These are phyloP conservation scores for Prinia subflava DNA, from an alignment of 2,113 vertebrate genomes.

Conservation along the genomic window DNA sequence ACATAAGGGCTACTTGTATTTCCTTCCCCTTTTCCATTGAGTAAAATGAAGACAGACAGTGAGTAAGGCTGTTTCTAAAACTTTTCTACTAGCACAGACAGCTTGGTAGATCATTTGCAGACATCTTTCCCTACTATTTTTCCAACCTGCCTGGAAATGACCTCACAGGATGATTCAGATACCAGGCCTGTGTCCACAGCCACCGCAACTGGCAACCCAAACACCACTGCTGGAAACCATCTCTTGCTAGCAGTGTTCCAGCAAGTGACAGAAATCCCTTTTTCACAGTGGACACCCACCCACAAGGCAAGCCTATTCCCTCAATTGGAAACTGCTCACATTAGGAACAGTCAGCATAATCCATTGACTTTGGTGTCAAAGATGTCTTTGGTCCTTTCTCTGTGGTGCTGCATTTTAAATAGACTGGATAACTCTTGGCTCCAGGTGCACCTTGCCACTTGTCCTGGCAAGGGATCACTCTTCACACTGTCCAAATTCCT, in stretches of 20 bases:
- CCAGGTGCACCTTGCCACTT: background rate
- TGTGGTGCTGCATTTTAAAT: background rate
- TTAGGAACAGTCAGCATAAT: background rate
- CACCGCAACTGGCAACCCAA: background rate
- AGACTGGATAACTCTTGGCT: background rate
- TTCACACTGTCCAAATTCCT: background rate
- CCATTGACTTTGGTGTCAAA: background rate
- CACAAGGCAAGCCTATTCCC: background rate
- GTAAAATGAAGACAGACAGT: background rate
- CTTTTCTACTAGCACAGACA: background rate
- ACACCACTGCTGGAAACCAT: background rate
- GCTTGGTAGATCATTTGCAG: background rate
- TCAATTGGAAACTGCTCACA: background rate
- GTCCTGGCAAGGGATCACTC: background rate
- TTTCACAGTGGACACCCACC: background rate
- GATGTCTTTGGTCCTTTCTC: background rate
- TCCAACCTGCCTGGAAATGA: conserved; percentile 1
- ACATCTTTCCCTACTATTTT: background rate
- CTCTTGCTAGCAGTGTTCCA: background rate
- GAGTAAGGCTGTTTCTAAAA: background rate
- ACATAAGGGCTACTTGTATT: background rate
- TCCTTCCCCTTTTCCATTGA: background rate
- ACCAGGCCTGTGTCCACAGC: background rate
- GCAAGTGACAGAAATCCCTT: background rate
- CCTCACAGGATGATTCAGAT: background rate